Base-by-base conservation (phyloP, 92 coral and sea anemone genomes). In the Epizoanthus rinbou region DNA sequence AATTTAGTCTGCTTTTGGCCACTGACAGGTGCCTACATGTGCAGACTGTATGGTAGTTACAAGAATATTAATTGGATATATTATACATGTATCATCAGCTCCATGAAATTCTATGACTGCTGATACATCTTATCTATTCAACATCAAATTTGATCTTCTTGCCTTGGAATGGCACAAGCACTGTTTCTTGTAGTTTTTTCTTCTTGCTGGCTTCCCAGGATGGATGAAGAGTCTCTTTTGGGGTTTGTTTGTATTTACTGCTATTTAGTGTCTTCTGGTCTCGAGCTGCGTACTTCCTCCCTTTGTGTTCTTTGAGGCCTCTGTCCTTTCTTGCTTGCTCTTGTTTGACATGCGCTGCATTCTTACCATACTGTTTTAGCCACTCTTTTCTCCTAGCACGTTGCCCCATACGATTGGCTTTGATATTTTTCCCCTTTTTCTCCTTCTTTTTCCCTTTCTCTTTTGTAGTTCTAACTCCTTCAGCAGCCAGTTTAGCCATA, bases 141-240 rank as follows among this genome's bases (percentile, higher is more conserved):
- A 91, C 93, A 22, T 89, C 92, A 96, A 96, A 96, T 56, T 73
- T 91, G 37, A 93, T 93, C 68, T 92, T 96, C 86, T 91, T 74
- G 60, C 99, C 99, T 80, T 91, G 86, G 76, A 96, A 96, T 57
- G 89, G 93, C 8, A 94, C 90, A 59, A 84, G 63, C 69, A 87
- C 74, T 14, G 91, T 76, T 81, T 94, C 94, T 80, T 90, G 89
- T 39, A 83, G 86, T 43, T 93, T 95, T 85, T 87, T 92, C 43
- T 86, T 88, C 74, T 84, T 96, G 82, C 91, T 92, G 8, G 99
- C 99, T 84, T 93, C 94, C 99, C 99, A 96, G 0, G 98, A 96
- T 35, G 99, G 99, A 60, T 95, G 98, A 35, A 89, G 83, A 15
- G 62, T 50, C 31, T 59, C 71, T 25, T 84, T 47, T 5, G 50